phyloP scores from a whole-genome alignment of 2,888 invertebrate genomes.

The Sinhomidia bicolor region DNA sequence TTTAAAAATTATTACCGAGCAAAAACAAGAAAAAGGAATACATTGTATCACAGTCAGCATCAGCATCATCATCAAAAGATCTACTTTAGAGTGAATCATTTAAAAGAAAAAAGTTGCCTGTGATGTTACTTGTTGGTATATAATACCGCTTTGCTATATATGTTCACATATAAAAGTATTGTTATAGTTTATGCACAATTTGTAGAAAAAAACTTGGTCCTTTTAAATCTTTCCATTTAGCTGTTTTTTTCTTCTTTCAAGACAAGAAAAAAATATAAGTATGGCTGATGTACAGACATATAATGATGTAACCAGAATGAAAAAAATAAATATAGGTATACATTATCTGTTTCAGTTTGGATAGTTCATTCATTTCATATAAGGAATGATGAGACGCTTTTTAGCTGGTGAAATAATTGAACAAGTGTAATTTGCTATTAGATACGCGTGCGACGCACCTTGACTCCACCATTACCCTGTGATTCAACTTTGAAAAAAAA shows the following conservation, averaged over 20 bases:
- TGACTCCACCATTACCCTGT: slow-evolving; percentile 70
- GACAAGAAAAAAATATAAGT: not conserved
- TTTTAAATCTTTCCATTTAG: slow-evolving; percentile 31
- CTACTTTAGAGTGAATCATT: slow-evolving; percentile 34
- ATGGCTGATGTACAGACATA: too few species aligned
- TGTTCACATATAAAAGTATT: too few species aligned
- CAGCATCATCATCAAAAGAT: slow-evolving; percentile 3
- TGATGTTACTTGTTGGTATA: not conserved
- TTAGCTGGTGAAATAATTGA: slow-evolving; percentile 69
- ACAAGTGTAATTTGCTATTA: slow-evolving; percentile 78
- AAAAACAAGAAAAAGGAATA: slow-evolving; percentile 46
- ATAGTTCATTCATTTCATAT: slow-evolving; percentile 3
- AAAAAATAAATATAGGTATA: too few species aligned
- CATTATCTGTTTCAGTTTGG: not conserved
- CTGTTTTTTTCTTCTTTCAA: not conserved
- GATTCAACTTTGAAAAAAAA: slow-evolving; percentile 3
- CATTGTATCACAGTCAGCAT: not conserved
- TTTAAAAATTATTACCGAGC: slow-evolving; percentile 43
- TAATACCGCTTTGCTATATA: too few species aligned
- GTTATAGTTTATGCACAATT: not conserved
- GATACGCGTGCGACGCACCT: slow-evolving; percentile 78
- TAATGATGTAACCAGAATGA: slow-evolving; percentile 24
- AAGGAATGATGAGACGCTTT: slow-evolving; percentile 30
- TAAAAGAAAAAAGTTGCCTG: not conserved
- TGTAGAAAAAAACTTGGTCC: slow-evolving; percentile 40